These are phyloP conservation scores for Amblyjoppa proteus DNA, from an alignment of 2,888 invertebrate genomes.

Conservation along the genomic window DNA sequence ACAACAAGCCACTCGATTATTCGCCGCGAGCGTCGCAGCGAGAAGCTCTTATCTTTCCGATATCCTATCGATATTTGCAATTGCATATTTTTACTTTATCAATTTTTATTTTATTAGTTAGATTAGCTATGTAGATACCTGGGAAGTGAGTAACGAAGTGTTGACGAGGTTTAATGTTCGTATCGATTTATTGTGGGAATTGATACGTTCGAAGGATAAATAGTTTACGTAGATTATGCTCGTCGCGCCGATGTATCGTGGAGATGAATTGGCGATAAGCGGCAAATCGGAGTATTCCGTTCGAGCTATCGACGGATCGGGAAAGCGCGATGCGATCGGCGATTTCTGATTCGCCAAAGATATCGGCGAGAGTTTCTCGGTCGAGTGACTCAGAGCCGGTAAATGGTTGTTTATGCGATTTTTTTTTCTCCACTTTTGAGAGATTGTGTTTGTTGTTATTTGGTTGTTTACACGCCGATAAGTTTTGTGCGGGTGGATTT, in stretches of 20 bases:
- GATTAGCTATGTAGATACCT: conserved; percentile 34
- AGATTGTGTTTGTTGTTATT: not conserved
- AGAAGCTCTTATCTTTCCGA: conserved; percentile 54
- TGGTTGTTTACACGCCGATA: not conserved
- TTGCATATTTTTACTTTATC: conserved; percentile 50
- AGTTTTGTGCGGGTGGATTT: not conserved
- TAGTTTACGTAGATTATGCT: conserved; percentile 46
- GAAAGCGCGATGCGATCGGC: not conserved
- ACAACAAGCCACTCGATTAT: conserved; percentile 29
- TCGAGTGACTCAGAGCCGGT: not conserved
- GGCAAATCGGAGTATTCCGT: conserved; percentile 26
- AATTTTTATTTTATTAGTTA: conserved; percentile 45
- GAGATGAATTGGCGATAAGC: conserved; percentile 44
- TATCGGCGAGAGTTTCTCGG: not conserved
- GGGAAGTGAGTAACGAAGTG: conserved; percentile 22
- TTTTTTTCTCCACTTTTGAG: not conserved
- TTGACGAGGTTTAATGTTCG: conserved; percentile 26
- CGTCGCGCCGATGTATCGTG: conserved; percentile 27
- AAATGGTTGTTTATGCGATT: not conserved
- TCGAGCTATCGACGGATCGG: conserved; percentile 31
- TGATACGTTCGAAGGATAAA: conserved; percentile 41
- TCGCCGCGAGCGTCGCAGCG: conserved; percentile 32
- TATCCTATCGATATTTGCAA: conserved; percentile 68
- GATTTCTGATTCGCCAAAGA: not conserved
- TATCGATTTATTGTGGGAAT: conserved; percentile 38